Percentiles rank a stretch among this genome's conserved stretches.
phyloP scores from a whole-genome alignment of 2,113 vertebrate genomes.

The Ivindomyrus marchei region DNA sequence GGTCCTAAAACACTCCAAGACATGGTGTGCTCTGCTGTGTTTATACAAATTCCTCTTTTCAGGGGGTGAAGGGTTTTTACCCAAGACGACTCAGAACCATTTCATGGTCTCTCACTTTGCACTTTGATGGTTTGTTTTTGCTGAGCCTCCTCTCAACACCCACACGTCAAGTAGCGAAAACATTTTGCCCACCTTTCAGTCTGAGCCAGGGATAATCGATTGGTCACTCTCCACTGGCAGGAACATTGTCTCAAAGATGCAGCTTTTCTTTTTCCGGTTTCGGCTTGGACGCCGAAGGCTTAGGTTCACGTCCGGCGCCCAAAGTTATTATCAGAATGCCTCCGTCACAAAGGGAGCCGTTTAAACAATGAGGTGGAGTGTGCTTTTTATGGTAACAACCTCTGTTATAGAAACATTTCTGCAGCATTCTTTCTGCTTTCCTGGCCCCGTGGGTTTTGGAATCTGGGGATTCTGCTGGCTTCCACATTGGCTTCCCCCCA shows the following conservation, averaged over 20 bases:
- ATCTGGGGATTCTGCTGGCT: constrained; percentile 33
- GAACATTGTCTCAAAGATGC: background rate
- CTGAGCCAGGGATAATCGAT: background rate
- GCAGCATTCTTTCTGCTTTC: background rate
- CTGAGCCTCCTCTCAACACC: background rate
- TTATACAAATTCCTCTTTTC: constrained; percentile 20
- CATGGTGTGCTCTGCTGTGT: constrained; percentile 1
- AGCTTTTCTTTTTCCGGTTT: background rate
- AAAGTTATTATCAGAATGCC: background rate
- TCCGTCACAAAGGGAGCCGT: background rate
- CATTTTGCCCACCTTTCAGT: constrained; percentile 1
- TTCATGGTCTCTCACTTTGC: background rate
- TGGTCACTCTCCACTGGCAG: background rate
- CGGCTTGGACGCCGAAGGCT: background rate
- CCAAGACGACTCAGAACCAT: background rate
- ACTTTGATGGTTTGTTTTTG: constrained; percentile 4
- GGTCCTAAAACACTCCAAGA: background rate
- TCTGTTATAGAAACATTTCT: background rate
- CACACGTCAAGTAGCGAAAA: background rate
- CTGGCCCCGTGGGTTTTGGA: constrained; percentile 21
- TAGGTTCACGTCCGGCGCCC: background rate
- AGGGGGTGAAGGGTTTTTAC: constrained; percentile 8
- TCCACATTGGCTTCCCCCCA: constrained; percentile 39
- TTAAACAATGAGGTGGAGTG: background rate
- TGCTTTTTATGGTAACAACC: background rate